A percentile compares a stretch with the other conserved stretches of the same genome.
phyloP scores from a whole-genome alignment of 2,888 invertebrate genomes.

The Ptilodon capucinus region DNA sequence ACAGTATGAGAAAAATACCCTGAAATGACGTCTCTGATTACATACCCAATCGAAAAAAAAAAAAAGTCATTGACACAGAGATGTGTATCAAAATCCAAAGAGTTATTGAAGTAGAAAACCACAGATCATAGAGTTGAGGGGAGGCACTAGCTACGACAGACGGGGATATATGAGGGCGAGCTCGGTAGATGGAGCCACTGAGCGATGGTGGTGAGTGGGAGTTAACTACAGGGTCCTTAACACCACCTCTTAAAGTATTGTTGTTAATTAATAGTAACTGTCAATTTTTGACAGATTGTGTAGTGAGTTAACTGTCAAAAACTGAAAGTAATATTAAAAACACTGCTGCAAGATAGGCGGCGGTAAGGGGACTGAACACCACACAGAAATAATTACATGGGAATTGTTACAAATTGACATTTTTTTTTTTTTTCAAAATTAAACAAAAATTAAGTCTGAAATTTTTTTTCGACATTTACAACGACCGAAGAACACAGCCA shows the following conservation, averaged over 20 bases:
- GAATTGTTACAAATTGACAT: constrained; percentile 36
- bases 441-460: no score
- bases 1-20: not conserved
- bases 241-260: no score
- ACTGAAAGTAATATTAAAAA: no score
- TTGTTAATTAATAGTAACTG: no score
- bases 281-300: no score
- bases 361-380: constrained; percentile 29
- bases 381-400: constrained; percentile 28
- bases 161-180: constrained; percentile 20
- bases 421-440: no score
- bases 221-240: no score
- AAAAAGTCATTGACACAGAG: constrained; percentile 5
- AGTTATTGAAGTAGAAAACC: constrained; percentile 24
- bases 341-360: no score
- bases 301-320: no score
- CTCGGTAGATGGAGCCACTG: constrained; percentile 42
- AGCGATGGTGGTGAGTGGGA: constrained; percentile 21
- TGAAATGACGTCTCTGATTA: not conserved
- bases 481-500: not conserved
- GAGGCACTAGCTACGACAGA: constrained; percentile 29
- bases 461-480: no score
- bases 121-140: constrained; percentile 13
- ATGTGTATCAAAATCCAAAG: constrained; percentile 23
- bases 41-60: not conserved